Evolutionary conservation across 2,888 invertebrate species (phyloP), one percentile per base, ranked within the genome.

Genomic region (Metallyticus violacea): DNA sequence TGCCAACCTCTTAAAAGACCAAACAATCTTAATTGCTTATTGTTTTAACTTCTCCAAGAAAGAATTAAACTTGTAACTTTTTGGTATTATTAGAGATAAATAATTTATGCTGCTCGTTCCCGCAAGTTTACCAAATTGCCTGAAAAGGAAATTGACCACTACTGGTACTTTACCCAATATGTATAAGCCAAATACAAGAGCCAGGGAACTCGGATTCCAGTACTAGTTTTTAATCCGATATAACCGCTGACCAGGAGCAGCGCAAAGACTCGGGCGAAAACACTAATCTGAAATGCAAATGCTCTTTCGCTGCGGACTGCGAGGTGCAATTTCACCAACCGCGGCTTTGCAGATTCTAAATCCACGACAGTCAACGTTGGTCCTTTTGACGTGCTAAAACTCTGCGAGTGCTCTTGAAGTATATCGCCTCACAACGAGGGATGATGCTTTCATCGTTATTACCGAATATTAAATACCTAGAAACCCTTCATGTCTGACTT

Each of bases 241-340:
- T 62, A 62, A 62, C 40, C 40, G 22, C 40, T 62, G 40, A 62
- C 40, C 40, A 22, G 40, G 40, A 62, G 40, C 40, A 62, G 40
- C 40, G 40, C 40, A 62, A 62, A 62, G 40, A 62, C 40, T 62
- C 15, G 15, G 40, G 40, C 29, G n/a, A 81, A 22, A 81, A 40
- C 81, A 40, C 26, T 81, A 81, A 81, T 81, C 81, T 81, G 40
- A 81, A 81, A 81, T 81, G 81, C 81, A 81, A 81, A 81, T 81
- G 40, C 40, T 62, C 40, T 62, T 62, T 62, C 40, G 40, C 40
- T 62, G 40, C 40, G 40, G 40, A 62, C 40, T 62, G 40, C 40
- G 40, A 62, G 40, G 40, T 62, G 40, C 40, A 62, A 62, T 62
- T 62, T 62, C 40, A 62, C 40, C 40, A 22, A 62, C 40, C 9